Conservation (phyloP, 2,113 vertebrate species). For the human region GRCh38 chr1:94792001-94792500, state of each 20-base stretch:
- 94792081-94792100: background rate
- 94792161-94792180: background rate
- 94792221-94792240: background rate
- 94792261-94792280: background rate
- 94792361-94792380: background rate
- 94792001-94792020: background rate
- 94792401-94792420: background rate
- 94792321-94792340: background rate
- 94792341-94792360: background rate
- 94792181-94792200: background rate
- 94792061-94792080: background rate
- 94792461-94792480: background rate
- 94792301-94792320: background rate
- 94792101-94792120: background rate
- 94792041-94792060: background rate
- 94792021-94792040: background rate
- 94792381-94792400: background rate
- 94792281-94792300: background rate
- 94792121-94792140: background rate
- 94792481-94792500: background rate
- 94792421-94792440: background rate
- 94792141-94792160: constrained; percentile 6
- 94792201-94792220: background rate
- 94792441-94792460: background rate
- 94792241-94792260: background rate